Evolutionary conservation across 2,888 invertebrate genomes (phyloP).

Genomic region (Xestia c-nigrum): DNA sequence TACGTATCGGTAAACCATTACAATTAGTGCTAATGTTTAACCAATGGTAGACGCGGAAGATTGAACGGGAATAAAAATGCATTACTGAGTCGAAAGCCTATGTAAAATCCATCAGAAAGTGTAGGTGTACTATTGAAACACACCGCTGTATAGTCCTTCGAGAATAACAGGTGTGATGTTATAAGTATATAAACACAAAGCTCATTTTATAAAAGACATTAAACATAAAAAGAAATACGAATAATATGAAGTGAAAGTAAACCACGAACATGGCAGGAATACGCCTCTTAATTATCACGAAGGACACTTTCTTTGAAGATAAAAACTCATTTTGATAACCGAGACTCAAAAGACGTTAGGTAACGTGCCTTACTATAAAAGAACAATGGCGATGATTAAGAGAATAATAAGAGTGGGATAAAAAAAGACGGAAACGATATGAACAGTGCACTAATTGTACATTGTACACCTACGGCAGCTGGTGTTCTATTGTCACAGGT

Average conservation of each 20-base stretch:
- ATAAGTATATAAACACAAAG: conserved; percentile 10
- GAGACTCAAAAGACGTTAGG: conserved; percentile 47
- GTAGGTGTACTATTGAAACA: background rate
- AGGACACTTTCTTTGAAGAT: conserved; percentile 67
- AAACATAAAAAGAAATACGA: conserved; percentile 39
- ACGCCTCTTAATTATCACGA: conserved; percentile 59
- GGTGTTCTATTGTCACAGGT: conserved; percentile 49
- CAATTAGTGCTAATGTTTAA: conserved; percentile 47
- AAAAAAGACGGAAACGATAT: conserved; percentile 55
- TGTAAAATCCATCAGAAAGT: conserved; percentile 21
- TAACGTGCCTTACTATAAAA: conserved; percentile 48
- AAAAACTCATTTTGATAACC: conserved; percentile 53
- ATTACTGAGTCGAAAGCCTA: conserved; percentile 24
- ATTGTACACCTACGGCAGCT: conserved; percentile 55
- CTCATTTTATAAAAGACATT: conserved; percentile 31
- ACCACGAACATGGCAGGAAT: conserved; percentile 47
- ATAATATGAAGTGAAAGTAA: conserved; percentile 53
- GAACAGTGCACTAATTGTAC: conserved; percentile 52
- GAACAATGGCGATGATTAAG: conserved; percentile 59
- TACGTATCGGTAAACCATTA: conserved; percentile 43
- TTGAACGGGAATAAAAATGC: conserved; percentile 13
- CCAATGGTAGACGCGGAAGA: conserved; percentile 27
- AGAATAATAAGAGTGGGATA: conserved; percentile 49
- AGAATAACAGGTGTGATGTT: background rate
- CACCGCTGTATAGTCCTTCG: background rate